These are phyloP conservation scores for Leptodactylus fallax DNA, from an alignment of 2,797 vertebrate species.

Conservation along the genomic window DNA sequence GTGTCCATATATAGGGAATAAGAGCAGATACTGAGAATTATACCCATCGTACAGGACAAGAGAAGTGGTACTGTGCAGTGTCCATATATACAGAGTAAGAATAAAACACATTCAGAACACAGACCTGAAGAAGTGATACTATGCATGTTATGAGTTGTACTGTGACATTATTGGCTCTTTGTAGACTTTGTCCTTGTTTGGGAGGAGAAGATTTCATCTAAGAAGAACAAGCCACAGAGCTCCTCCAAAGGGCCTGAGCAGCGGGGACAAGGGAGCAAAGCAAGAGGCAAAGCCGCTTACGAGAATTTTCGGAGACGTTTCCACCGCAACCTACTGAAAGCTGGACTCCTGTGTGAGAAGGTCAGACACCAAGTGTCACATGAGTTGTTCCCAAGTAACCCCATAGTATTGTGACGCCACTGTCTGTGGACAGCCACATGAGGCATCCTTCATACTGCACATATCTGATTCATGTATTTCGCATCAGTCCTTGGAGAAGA, in stretches of 20 bases:
- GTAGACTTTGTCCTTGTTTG: slow-evolving; percentile 81
- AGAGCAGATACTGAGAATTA: no score
- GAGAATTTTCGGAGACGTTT: slow-evolving; percentile 78
- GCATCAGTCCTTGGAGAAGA: neutral
- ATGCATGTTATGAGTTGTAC: neutral
- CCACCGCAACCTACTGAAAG: slow-evolving; percentile 74
- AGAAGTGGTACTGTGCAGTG: neutral
- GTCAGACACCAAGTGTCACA: slow-evolving; percentile 63
- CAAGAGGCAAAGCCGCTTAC: slow-evolving; percentile 67
- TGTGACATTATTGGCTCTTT: neutral
- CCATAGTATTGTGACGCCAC: neutral
- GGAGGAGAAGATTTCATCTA: slow-evolving; percentile 74
- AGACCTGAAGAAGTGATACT: neutral
- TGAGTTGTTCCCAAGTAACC: neutral
- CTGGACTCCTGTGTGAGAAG: slow-evolving; percentile 81
- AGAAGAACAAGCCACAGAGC: slow-evolving; percentile 69
- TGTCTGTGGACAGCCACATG: neutral
- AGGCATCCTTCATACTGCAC: neutral
- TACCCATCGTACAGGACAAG: neutral
- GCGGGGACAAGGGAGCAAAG: slow-evolving; percentile 69
- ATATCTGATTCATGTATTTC: neutral
- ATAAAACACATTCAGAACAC: no score
- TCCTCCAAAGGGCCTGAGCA: slow-evolving; percentile 45
- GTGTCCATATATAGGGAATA: no score
- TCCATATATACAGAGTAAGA: neutral